Evolutionary conservation across 2,888 invertebrate species (phyloP), one percentile per base, ranked within the genome.

Genomic region (Anoplius nigerrimus): DNA sequence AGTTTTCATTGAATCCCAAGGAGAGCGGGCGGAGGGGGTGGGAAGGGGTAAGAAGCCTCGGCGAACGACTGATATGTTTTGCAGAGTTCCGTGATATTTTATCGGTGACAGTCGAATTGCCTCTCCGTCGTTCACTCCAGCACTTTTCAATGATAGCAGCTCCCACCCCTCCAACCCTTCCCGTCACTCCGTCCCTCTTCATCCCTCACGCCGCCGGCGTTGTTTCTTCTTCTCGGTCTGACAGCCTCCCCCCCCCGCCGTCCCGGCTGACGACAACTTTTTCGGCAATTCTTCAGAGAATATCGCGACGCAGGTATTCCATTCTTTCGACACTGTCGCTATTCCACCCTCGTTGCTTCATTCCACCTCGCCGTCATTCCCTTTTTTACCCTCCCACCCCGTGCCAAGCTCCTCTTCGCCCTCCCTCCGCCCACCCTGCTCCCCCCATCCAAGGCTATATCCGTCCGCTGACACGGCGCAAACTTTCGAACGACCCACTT

Each of bases 101-200:
- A 79, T 70, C 76, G 65, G 75, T 72, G 78, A 79, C 79, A 75
- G 71, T 64, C 71, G 69, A 66, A 79, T 79, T 67, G 75, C 60
- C 60, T 66, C 54, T 57, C 53, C 69, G 72, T 74, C 69, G 73
- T 78, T 69, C 59, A 64, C 62, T 69, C 58, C 66, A 65, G 56
- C 71, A 73, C 79, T 73, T 75, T 67, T 71, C 74, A 66, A 74
- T 72, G 73, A 74, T 62, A 43, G 51, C 68, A 18, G 54, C 54
- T n/a, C n/a, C n/a, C n/a, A n/a, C n/a, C n/a, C n/a, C n/a, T n/a
- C n/a, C n/a, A n/a, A n/a, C 60, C 62, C 57, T 57, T 52, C 60
- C 34, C 4, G 11, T 34, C 34, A 34, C n/a, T 48, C 48, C 13
- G 48, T 48, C 18, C n/a, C 48, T 48, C 60, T 58, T 56, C 27